Base-by-base conservation (phyloP, 2,113 vertebrate species). In the Chionomys nivalis region DNA sequence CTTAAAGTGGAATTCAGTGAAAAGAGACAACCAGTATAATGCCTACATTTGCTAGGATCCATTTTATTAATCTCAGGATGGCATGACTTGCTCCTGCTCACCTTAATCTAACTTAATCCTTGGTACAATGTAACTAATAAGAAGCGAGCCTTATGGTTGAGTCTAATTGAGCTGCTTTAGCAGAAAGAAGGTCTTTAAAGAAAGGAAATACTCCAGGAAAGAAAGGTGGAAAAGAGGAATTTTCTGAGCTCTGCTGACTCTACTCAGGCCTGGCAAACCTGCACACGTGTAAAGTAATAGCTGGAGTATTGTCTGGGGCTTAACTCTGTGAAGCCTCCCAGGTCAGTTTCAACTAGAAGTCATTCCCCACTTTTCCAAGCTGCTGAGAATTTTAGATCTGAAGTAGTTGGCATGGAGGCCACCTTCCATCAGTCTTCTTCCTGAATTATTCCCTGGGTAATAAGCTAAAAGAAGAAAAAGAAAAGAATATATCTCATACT, bases 11-110 rank as follows among this genome's bases (percentile, higher is more conserved):
- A 92, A 90, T 52, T 70, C 78, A 77, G 82, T 89, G 58, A 89
- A 52, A 16, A 65, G 14, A 96, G 89, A n/a, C 12, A 79, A 72
- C 5, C 26, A 93, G 24, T 42, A 68, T 77, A 17, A 96, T 72
- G 44, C 66, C 6, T 10, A 66, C 39, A 87, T 55, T 85, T 75
- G 11, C 28, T 83, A 6, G n/a, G 26, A 58, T 91, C 73, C 33
- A 28, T 81, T 79, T 94, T 93, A 93, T 95, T 89, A 68, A 21
- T 94, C 77, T 91, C 63, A 28, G 11, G 42, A n/a, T 92, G 33
- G 17, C 28, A 73, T 26, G 5, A 12, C 16, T 16, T 82, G 26
- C 70, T 91, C 42, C 49, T 73, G 21, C 83, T 66, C 8, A 17
- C 49, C 19, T 76, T 68, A 92, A 63, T 87, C n/a, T 28, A 75